Conservation (phyloP, 35 echinoderm and acorn worm genomes). For the Ophioderma brevispina region DNA sequence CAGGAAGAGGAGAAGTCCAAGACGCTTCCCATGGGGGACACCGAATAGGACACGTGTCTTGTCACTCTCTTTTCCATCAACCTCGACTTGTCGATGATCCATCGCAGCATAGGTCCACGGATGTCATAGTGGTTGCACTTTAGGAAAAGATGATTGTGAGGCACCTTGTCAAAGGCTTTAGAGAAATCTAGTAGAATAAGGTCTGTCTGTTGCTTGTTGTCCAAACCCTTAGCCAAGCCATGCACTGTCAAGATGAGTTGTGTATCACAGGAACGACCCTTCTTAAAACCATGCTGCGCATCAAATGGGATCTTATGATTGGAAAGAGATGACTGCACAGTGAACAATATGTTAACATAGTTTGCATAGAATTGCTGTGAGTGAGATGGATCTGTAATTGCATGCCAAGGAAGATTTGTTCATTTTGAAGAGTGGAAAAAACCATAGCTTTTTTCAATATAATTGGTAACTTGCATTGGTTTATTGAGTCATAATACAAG, state of each 20-base stretch:
- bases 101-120: not conserved
- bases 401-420: not conserved
- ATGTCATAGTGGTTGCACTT: slow-evolving; percentile 25
- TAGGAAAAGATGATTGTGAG: slow-evolving; percentile 11
- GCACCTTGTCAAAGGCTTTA: slow-evolving; percentile 40
- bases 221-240: slow-evolving; percentile 23
- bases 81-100: not conserved
- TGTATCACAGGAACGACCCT: not conserved
- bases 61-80: too few relatives aligned
- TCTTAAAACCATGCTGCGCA: not conserved
- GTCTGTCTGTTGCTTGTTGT: slow-evolving; percentile 5
- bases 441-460: slow-evolving; percentile 32
- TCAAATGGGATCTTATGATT: not conserved
- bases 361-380: slow-evolving; percentile 17
- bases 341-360: slow-evolving; percentile 35
- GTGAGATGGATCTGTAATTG: slow-evolving; percentile 32
- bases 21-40: too few relatives aligned
- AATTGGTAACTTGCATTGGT: slow-evolving; percentile 1
- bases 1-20: too few relatives aligned
- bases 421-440: slow-evolving; percentile 32
- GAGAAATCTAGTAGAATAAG: slow-evolving; percentile 20
- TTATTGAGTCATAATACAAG: slow-evolving; percentile 8
- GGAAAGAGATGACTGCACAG: slow-evolving; percentile 21
- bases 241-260: not conserved
- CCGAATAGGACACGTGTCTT: too few relatives aligned